These are phyloP conservation scores for Emydoidea blandingii DNA, from an alignment of 2,797 vertebrate genomes.

Conservation along the genomic window DNA sequence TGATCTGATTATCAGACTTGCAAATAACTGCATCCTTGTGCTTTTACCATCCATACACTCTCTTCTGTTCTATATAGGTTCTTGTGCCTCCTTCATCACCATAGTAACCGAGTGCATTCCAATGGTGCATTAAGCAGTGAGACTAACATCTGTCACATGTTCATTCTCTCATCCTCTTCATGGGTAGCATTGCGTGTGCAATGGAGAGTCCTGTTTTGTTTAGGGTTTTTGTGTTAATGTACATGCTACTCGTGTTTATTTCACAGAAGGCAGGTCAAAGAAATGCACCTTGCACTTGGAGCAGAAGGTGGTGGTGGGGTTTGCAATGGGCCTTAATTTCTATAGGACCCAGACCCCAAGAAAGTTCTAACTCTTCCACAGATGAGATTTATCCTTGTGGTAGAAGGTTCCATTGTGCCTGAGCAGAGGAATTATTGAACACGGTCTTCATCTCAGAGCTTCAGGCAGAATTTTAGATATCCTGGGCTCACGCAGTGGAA, in stretches of 20 bases:
- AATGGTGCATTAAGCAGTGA: too few species aligned
- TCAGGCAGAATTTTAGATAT: background rate
- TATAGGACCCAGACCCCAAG: too few species aligned
- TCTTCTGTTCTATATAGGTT: too few species aligned
- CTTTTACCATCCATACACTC: too few species aligned
- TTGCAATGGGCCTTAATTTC: too few species aligned
- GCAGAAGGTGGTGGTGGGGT: too few species aligned
- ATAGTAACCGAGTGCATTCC: too few species aligned
- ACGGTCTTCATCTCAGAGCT: background rate
- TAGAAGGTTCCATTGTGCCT: background rate
- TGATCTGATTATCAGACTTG: too few species aligned
- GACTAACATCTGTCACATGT: background rate
- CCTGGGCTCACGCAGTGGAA: too few species aligned
- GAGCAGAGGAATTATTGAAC: background rate
- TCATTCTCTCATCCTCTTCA: background rate
- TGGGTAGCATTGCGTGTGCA: background rate
- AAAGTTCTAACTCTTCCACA: too few species aligned
- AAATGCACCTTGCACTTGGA: too few species aligned
- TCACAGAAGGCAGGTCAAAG: background rate
- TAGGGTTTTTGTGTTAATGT: background rate
- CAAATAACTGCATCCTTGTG: too few species aligned
- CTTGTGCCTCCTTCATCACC: background rate
- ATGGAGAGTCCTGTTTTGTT: background rate
- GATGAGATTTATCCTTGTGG: background rate
- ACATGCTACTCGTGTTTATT: background rate